These are phyloP conservation scores for Acipenser oxyrinchus DNA, from an alignment of 2,797 vertebrate species.

Conservation along the genomic window DNA sequence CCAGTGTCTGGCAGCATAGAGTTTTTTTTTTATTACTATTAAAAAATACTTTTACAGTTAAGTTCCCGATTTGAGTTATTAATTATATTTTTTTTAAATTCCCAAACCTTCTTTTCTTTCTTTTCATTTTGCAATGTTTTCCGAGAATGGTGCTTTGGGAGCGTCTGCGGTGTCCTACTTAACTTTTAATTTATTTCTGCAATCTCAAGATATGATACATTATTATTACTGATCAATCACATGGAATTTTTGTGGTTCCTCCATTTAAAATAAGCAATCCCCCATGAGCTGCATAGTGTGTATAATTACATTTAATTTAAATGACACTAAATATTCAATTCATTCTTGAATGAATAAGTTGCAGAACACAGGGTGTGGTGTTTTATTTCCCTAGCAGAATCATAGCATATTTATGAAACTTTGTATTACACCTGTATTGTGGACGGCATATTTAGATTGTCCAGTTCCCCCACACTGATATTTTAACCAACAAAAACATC, in stretches of 20 bases:
- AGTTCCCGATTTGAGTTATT: conserved; percentile 58
- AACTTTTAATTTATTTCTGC: conserved; percentile 67
- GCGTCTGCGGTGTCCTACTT: conserved; percentile 63
- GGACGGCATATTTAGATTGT: conserved; percentile 67
- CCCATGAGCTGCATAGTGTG: too few relatives aligned
- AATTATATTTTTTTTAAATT: conserved; percentile 67
- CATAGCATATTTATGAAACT: too few relatives aligned
- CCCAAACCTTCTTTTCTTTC: conserved; percentile 61
- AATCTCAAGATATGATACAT: conserved; percentile 38
- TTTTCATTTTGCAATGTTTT: conserved; percentile 63
- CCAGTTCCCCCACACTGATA: conserved; percentile 43
- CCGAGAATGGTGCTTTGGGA: conserved; percentile 57
- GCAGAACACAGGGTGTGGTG: too few relatives aligned
- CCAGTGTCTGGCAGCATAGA: conserved; percentile 57
- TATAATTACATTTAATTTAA: too few relatives aligned
- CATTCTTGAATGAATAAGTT: too few relatives aligned
- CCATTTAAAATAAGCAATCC: conserved; percentile 57
- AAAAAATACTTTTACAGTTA: conserved; percentile 35
- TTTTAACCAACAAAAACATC: too few relatives aligned
- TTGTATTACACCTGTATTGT: too few relatives aligned
- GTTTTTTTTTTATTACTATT: conserved; percentile 65
- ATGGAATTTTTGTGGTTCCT: conserved; percentile 50
- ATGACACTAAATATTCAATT: too few relatives aligned
- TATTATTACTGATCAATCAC: conserved; percentile 55
- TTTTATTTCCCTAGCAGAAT: too few relatives aligned